These are phyloP conservation scores for Agonopterix heracliana DNA, from an alignment of 2,888 invertebrate species.

Conservation along the genomic window DNA sequence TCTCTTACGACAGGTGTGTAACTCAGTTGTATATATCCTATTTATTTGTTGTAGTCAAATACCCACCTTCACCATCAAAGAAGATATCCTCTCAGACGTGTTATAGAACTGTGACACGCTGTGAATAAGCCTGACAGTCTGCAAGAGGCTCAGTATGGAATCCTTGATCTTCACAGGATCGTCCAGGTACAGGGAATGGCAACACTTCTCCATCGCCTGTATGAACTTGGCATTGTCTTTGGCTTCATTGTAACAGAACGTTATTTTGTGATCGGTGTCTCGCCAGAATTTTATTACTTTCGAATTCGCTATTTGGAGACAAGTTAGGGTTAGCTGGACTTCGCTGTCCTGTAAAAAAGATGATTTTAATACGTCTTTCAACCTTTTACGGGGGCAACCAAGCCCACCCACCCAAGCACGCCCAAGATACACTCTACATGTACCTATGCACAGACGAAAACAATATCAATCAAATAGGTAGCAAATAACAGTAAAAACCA, in stretches of 20 bases:
- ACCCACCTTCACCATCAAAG: conserved; percentile 93
- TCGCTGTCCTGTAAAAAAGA: conserved; percentile 76
- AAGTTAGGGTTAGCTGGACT: conserved; percentile 85
- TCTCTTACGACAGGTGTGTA: neutral
- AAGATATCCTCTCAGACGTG: conserved; percentile 96
- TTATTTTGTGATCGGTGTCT: conserved; percentile 91
- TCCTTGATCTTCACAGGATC: conserved; percentile 96
- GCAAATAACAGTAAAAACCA: too few species aligned
- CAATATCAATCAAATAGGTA: too few species aligned
- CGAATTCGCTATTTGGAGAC: conserved; percentile 85
- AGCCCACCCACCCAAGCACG: too few species aligned
- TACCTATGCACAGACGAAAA: too few species aligned
- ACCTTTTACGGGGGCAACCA: too few species aligned
- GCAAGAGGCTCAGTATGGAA: conserved; percentile 90
- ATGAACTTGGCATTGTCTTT: conserved; percentile 97
- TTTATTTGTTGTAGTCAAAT: neutral
- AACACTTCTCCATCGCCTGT: conserved; percentile 92
- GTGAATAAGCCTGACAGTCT: conserved; percentile 94
- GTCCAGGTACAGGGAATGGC: conserved; percentile 93
- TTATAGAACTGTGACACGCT: conserved; percentile 97
- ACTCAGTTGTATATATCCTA: neutral
- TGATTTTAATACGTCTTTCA: neutral
- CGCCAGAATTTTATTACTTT: conserved; percentile 89
- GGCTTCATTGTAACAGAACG: conserved; percentile 96
- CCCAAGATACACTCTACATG: too few species aligned